phyloP scores from a whole-genome alignment of 2,113 vertebrate species.

The Conger conger region DNA sequence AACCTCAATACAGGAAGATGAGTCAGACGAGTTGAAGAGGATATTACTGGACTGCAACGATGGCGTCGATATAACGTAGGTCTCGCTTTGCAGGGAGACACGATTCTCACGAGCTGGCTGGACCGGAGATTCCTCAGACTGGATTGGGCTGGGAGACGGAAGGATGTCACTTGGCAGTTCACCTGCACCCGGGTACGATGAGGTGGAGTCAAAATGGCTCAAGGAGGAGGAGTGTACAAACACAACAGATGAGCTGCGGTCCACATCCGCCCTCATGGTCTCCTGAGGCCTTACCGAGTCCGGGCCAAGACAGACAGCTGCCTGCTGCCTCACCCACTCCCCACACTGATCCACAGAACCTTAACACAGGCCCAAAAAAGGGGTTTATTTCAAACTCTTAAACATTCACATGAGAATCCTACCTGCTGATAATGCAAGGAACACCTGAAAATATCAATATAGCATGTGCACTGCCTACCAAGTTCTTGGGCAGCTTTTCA shows the following conservation, averaged over 20 bases:
- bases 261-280: slow-evolving; percentile 40
- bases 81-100: background rate
- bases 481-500: too few relatives aligned
- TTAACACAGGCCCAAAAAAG: slow-evolving; percentile 31
- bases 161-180: slow-evolving; percentile 28
- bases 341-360: slow-evolving; percentile 24
- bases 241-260: slow-evolving; percentile 20
- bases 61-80: background rate
- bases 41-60: background rate
- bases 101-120: background rate
- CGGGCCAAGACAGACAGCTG: slow-evolving; percentile 17
- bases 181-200: slow-evolving; percentile 32
- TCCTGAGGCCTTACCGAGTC: slow-evolving; percentile 23
- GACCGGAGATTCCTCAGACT: background rate
- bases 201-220: slow-evolving; percentile 35
- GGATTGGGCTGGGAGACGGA: slow-evolving; percentile 16
- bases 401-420: background rate
- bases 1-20: slow-evolving; percentile 28
- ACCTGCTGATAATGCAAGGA: too few relatives aligned
- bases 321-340: slow-evolving; percentile 18
- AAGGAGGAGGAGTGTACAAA: slow-evolving; percentile 29
- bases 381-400: background rate
- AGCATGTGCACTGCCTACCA: background rate
- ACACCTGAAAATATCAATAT: too few relatives aligned
- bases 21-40: background rate